Evolutionary conservation across 2,797 vertebrate genomes (phyloP).

Genomic region (Yasuhikotakia modesta): DNA sequence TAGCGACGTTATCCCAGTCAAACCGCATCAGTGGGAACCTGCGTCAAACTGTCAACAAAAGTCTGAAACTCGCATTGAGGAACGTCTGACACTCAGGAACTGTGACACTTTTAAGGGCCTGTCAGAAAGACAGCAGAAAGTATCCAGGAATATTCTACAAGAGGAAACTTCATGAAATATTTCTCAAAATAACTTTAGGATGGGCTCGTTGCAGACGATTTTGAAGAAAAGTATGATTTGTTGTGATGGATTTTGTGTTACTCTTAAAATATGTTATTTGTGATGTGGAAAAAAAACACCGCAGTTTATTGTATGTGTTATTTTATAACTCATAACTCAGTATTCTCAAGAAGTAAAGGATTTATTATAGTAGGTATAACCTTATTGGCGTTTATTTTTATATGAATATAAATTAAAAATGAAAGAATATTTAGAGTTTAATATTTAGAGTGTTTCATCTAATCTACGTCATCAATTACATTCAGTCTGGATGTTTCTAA

Average conservation of each 20-base stretch:
- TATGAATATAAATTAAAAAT: too few species aligned
- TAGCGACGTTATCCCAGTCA: conserved; percentile 39
- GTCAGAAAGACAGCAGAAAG: conserved; percentile 21
- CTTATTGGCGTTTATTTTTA: too few species aligned
- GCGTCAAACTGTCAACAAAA: conserved; percentile 40
- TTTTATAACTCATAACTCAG: neutral
- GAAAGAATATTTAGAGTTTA: too few species aligned
- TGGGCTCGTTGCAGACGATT: conserved; percentile 9
- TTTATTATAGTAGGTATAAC: too few species aligned
- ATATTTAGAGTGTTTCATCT: too few species aligned
- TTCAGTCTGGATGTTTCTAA: too few species aligned
- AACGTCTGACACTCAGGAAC: conserved; percentile 35
- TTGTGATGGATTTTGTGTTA: too few species aligned
- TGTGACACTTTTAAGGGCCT: conserved; percentile 28
- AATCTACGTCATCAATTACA: too few species aligned
- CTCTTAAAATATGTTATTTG: neutral
- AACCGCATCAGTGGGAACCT: conserved; percentile 37
- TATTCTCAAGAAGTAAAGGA: neutral
- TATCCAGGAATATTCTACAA: conserved; percentile 42
- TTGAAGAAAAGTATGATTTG: conserved; percentile 8
- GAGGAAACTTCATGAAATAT: conserved; percentile 31
- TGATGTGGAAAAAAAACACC: neutral
- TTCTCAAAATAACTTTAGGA: conserved; percentile 25
- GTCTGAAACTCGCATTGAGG: conserved; percentile 26
- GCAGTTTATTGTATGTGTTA: neutral